These are phyloP conservation scores for Brachyopa scutellaris DNA, from an alignment of 2,888 invertebrate species.

Conservation along the genomic window DNA sequence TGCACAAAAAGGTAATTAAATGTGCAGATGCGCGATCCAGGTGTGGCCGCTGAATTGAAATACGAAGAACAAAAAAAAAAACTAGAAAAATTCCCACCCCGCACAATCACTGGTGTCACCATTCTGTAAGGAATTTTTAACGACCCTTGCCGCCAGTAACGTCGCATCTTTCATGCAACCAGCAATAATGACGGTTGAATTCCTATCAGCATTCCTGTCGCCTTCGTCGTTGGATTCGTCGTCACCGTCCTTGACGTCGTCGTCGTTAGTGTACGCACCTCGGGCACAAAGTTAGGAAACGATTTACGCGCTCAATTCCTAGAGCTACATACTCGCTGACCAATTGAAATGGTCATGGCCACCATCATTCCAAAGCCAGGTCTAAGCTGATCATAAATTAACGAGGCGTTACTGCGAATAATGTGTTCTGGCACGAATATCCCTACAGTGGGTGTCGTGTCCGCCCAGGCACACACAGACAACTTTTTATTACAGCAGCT, in stretches of 20 bases:
- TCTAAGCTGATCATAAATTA: conserved; percentile 70
- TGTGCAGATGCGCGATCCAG: conserved; percentile 68
- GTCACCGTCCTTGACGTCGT: conserved; percentile 13
- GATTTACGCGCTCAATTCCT: conserved; percentile 69
- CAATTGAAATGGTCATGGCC: conserved; percentile 66
- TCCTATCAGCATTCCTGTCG: conserved; percentile 61
- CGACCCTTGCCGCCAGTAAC: conserved; percentile 59
- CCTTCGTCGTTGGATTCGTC: conserved; percentile 11
- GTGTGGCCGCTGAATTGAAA: conserved; percentile 57
- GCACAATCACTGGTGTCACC: conserved; percentile 65
- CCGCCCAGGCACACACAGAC: conserved; percentile 57
- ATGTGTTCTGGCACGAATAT: conserved; percentile 71
- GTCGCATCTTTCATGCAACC: conserved; percentile 55
- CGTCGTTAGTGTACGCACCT: too few relatives aligned
- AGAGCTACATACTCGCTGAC: conserved; percentile 31
- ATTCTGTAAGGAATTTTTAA: conserved; percentile 57
- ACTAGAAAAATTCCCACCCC: conserved; percentile 41
- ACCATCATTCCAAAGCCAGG: conserved; percentile 46
- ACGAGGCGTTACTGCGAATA: conserved; percentile 71
- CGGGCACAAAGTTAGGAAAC: conserved; percentile 35
- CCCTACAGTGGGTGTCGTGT: conserved; percentile 66
- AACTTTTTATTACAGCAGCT: conserved; percentile 65
- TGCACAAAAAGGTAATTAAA: conserved; percentile 65
- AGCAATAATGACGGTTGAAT: conserved; percentile 63
- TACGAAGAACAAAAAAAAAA: conserved; percentile 8